These are phyloP conservation scores for Pelobates fuscus DNA, from an alignment of 2,113 vertebrate species.

Conservation along the genomic window DNA sequence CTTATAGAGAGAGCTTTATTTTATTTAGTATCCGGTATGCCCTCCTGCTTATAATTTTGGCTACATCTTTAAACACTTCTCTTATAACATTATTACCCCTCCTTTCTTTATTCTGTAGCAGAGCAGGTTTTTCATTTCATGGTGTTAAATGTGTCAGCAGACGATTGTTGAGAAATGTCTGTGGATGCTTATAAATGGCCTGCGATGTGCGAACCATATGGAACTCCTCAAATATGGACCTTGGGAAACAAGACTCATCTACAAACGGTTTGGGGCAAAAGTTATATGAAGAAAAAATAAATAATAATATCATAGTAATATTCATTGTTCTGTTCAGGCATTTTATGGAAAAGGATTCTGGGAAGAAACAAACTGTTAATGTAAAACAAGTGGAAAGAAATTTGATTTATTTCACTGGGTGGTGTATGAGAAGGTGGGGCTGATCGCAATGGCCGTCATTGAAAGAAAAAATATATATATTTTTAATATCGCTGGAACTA, in stretches of 20 bases:
- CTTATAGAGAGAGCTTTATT: neutral
- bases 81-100: conserved; percentile 9
- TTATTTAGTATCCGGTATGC: conserved; percentile 10
- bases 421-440: too few species aligned
- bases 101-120: neutral
- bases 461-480: too few species aligned
- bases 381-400: too few species aligned
- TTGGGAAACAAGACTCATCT: conserved; percentile 23
- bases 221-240: conserved; percentile 22
- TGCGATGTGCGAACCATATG: conserved; percentile 27
- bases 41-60: conserved; percentile 21
- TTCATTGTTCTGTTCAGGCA: too few species aligned
- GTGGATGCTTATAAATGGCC: conserved; percentile 35
- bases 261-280: conserved; percentile 13
- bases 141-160: conserved; percentile 27
- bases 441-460: too few species aligned
- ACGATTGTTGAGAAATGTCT: conserved; percentile 37
- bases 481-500: too few species aligned
- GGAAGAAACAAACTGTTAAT: too few species aligned
- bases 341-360: too few species aligned
- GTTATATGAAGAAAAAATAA: too few species aligned
- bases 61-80: conserved; percentile 34
- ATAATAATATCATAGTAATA: too few species aligned
- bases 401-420: too few species aligned
- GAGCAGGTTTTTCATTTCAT: conserved; percentile 40